These are phyloP conservation scores for Esox lucius DNA, from an alignment of 2,797 vertebrate species.

Conservation along the genomic window DNA sequence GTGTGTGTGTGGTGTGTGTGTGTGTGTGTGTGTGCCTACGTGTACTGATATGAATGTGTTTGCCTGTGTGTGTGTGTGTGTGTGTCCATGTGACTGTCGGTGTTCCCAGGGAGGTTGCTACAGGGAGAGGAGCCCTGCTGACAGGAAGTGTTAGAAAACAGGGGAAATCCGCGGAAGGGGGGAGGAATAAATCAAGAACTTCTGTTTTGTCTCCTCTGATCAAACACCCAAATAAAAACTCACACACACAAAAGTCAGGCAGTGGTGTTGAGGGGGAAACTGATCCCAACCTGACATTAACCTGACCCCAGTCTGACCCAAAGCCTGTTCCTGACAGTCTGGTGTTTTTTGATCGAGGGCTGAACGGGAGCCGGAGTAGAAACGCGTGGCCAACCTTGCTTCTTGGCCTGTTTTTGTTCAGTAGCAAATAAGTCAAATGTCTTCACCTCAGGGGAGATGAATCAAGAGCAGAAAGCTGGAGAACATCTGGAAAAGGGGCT, in stretches of 20 bases:
- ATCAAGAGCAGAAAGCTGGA: slow-evolving; percentile 52
- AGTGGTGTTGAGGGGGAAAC: not conserved
- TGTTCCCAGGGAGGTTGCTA: slow-evolving; percentile 7
- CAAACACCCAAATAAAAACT: too few species aligned
- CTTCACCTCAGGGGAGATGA: slow-evolving; percentile 63
- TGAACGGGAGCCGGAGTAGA: slow-evolving; percentile 32
- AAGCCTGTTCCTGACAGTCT: slow-evolving; percentile 27
- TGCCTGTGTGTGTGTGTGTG: slow-evolving; percentile 23
- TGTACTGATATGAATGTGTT: slow-evolving; percentile 20
- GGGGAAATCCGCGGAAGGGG: slow-evolving; percentile 52
- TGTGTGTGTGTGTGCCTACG: not conserved
- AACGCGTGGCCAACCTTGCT: slow-evolving; percentile 46
- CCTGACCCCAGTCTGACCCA: slow-evolving; percentile 50
- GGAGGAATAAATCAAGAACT: slow-evolving; percentile 55
- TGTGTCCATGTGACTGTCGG: slow-evolving; percentile 15
- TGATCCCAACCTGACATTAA: slow-evolving; percentile 51
- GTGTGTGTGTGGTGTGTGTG: slow-evolving; percentile 7
- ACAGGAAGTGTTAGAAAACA: slow-evolving; percentile 64
- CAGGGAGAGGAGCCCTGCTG: slow-evolving; percentile 44
- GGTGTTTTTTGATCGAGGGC: slow-evolving; percentile 32
- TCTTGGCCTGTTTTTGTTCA: slow-evolving; percentile 45
- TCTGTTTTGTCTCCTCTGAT: slow-evolving; percentile 57
- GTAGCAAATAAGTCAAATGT: slow-evolving; percentile 49
- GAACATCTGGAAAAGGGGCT: slow-evolving; percentile 71
- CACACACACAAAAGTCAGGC: not conserved